A percentile compares a stretch with the other conserved stretches of the same genome.
Evolutionary conservation across 2,113 vertebrate species (phyloP).

Genomic region (Mastomys natalensis): DNA sequence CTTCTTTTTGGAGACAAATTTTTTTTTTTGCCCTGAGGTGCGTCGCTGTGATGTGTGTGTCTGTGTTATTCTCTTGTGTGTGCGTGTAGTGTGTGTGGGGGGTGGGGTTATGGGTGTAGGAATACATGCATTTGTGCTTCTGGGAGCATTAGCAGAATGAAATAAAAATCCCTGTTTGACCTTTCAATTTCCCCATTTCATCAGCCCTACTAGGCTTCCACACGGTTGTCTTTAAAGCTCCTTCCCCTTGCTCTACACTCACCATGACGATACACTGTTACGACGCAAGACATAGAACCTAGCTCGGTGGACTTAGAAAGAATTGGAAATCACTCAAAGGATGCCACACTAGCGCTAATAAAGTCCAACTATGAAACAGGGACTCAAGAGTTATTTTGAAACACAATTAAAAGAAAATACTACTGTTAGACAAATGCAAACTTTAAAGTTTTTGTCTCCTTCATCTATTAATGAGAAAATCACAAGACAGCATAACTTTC

Average conservation of each 20-base stretch:
- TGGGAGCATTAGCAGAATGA: background rate
- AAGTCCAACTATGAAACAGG: background rate
- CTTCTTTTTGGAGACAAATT: background rate
- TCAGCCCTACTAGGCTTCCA: background rate
- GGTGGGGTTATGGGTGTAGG: no score
- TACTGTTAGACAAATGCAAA: background rate
- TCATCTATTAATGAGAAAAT: background rate
- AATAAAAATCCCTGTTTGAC: background rate
- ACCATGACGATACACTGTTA: background rate
- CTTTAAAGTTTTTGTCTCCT: slow-evolving; percentile 17
- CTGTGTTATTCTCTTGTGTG: no score
- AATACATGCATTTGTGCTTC: background rate
- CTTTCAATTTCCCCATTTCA: background rate
- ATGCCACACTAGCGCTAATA: background rate
- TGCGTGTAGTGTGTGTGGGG: no score
- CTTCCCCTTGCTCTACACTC: background rate
- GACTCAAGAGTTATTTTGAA: background rate
- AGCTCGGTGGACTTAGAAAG: background rate
- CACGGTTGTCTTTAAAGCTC: background rate
- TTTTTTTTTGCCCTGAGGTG: background rate
- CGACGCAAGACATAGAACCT: background rate
- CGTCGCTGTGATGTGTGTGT: background rate
- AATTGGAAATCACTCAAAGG: background rate
- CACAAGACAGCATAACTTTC: slow-evolving; percentile 3
- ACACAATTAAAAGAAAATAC: background rate